Conservation (phyloP, 2,888 invertebrate species). For the Pyrochroa serraticornis region DNA sequence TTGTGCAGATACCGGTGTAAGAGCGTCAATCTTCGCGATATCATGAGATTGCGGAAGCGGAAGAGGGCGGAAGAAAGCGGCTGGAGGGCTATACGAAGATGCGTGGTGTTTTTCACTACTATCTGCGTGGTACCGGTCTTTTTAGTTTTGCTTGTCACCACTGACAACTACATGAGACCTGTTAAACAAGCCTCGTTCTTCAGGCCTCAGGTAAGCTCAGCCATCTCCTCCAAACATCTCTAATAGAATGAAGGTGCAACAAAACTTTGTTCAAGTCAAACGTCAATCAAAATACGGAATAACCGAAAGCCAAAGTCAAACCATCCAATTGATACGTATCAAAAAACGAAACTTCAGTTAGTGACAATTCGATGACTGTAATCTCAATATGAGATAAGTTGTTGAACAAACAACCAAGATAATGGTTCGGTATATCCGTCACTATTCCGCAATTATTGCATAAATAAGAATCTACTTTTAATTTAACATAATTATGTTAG, state of each 20-base stretch:
- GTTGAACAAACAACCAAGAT: no score
- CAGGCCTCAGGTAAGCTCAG: constrained; percentile 58
- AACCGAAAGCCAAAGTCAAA: no score
- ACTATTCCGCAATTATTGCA: no score
- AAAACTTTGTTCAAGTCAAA: no score
- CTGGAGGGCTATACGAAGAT: constrained; percentile 60
- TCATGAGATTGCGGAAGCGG: constrained; percentile 57
- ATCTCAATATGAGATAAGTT: background rate
- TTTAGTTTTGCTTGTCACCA: constrained; percentile 66
- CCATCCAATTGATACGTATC: no score
- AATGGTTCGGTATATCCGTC: no score
- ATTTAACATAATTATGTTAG: no score
- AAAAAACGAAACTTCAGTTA: no score
- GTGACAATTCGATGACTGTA: background rate
- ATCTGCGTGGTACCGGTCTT: constrained; percentile 66
- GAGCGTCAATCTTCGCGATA: background rate
- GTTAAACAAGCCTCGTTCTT: constrained; percentile 41
- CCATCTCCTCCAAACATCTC: no score
- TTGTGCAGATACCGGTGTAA: background rate
- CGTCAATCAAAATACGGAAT: no score
- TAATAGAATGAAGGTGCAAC: no score
- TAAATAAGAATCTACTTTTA: no score
- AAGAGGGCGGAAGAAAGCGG: constrained; percentile 54
- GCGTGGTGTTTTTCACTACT: constrained; percentile 66
- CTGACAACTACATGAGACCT: constrained; percentile 68